Evolutionary conservation across 2,113 vertebrate species (phyloP), one percentile per base, ranked within the genome.

Genomic region (Spea bombifrons): DNA sequence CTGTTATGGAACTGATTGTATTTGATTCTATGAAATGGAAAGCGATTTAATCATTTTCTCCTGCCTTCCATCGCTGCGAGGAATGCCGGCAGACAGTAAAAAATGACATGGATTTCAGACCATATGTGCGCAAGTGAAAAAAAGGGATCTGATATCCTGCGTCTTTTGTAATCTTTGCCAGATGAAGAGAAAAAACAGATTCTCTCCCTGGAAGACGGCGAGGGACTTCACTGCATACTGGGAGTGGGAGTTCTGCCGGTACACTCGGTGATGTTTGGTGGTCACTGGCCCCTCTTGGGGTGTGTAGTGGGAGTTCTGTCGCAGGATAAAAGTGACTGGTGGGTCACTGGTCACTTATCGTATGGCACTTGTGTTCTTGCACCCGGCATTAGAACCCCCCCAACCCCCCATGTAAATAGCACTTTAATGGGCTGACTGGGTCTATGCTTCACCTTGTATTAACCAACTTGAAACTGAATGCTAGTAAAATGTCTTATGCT

Each of bases 121-220:
- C 95, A 95, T 93, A 94, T 96, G 94, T 93, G 91, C 87, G 86
- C 89, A 89, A 87, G 90, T 89, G 91, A 80, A 84, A 90, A 86
- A 91, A 88, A 86, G 83, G 90, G 87, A 87, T 92, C 92, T 88
- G 90, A 92, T 94, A 94, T 94, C 57, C 72, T 74, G 48, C 64
- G 4, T 76, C 64, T 71, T 44, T 57, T 30, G 13, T 92, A 93
- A 92, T 90, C 90, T 69, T 84, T 92, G 93, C 93, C 94, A 94
- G 93, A 95, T 92, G 92, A 97, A 93, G 90, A 88, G 92, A 90
- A 90, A 89, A 92, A 90, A 90, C 90, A 91, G 90, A 94, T 92
- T 91, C 91, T 94, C 95, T 94, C 91, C 93, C 92, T 90, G 91
- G 87, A 91, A 92, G 92, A 90, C 90, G 88, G 89, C 94, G 88